These are phyloP conservation scores for Polyommatus icarus DNA, from an alignment of 2,888 invertebrate species.

Conservation along the genomic window DNA sequence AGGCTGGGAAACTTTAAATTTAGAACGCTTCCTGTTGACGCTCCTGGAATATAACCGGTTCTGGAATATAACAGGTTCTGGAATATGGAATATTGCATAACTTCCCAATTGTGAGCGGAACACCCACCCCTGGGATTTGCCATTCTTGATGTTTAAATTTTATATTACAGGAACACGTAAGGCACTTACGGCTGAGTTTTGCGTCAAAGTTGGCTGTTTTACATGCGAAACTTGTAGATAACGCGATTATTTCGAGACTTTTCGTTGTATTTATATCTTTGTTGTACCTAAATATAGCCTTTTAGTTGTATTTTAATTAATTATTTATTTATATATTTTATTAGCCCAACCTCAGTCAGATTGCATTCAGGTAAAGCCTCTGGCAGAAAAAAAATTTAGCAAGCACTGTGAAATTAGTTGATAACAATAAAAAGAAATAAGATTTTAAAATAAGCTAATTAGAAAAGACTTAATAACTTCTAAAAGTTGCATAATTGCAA, in stretches of 20 bases:
- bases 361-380: no score
- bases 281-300: no score
- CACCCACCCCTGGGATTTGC: slow-evolving; percentile 1
- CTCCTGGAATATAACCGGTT: slow-evolving; percentile 19
- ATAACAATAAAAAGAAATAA: neutral
- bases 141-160: slow-evolving; percentile 25
- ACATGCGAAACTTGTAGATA: neutral
- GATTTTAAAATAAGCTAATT: no score
- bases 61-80: slow-evolving; percentile 26
- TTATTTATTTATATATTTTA: no score
- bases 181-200: slow-evolving; percentile 12
- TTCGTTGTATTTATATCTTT: neutral
- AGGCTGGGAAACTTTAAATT: slow-evolving; percentile 31
- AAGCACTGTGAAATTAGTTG: neutral
- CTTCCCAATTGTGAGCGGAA: slow-evolving; percentile 26
- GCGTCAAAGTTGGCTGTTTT: neutral
- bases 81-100: slow-evolving; percentile 29
- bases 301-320: no score
- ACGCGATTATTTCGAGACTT: neutral
- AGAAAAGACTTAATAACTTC: no score
- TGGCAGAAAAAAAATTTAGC: no score
- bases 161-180: slow-evolving; percentile 14
- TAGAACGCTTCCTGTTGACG: slow-evolving; percentile 30
- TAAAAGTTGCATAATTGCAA: neutral
- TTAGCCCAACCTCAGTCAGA: no score